Evolutionary conservation across 2,888 invertebrate genomes (phyloP).

Genomic region (Rhaphigaster nebulosa): DNA sequence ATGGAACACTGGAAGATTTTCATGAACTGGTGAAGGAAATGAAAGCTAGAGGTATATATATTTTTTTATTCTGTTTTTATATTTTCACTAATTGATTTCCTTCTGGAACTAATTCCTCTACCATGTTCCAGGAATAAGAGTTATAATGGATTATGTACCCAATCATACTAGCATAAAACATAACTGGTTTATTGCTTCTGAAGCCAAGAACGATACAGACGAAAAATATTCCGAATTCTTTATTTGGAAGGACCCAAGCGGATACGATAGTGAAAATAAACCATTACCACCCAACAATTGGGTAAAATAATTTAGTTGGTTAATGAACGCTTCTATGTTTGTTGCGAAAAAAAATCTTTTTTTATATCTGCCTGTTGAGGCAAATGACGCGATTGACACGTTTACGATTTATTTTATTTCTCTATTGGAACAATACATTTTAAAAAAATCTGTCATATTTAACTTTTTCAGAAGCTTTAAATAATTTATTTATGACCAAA

Average conservation of each 20-base stretch:
- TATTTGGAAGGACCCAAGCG: conserved; percentile 68
- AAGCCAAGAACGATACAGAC: conserved; percentile 64
- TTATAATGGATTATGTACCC: conserved; percentile 67
- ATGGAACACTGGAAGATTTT: conserved; percentile 75
- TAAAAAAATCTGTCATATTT: no score
- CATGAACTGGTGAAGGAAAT: conserved; percentile 69
- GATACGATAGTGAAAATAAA: conserved; percentile 59
- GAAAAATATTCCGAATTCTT: conserved; percentile 70
- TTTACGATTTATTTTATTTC: no score
- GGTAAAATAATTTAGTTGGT: conserved; percentile 65
- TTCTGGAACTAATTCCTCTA: not conserved
- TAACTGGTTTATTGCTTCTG: conserved; percentile 71
- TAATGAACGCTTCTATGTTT: not conserved
- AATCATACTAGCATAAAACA: conserved; percentile 70
- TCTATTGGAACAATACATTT: no score
- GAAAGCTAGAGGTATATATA: conserved; percentile 67
- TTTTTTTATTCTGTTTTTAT: not conserved
- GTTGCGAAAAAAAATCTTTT: no score
- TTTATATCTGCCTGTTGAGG: no score
- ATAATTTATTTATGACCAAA: no score
- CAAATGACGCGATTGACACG: no score
- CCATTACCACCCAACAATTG: conserved; percentile 67
- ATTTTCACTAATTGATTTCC: not conserved
- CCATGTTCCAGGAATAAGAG: conserved; percentile 63
- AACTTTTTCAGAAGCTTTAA: no score